Evolutionary conservation across 2,113 vertebrate genomes (phyloP).

Genomic region (Tupaia tana): DNA sequence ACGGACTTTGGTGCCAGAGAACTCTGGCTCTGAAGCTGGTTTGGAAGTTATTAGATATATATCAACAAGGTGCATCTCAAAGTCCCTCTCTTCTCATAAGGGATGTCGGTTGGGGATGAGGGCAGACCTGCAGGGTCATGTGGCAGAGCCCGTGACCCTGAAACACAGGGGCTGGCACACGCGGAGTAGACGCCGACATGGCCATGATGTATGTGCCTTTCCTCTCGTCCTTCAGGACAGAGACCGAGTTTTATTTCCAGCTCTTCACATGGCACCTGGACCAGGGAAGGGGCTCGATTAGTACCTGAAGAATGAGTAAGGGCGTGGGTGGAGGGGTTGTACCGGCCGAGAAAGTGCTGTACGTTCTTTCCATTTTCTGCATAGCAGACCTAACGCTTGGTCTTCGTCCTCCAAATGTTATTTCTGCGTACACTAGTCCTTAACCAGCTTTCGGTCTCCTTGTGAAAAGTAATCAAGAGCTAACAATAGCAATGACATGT

Average conservation of each 20-base stretch:
- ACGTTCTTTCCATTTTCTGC: background rate
- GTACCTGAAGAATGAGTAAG: background rate
- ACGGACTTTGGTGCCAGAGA: background rate
- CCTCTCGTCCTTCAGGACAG: background rate
- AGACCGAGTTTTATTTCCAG: background rate
- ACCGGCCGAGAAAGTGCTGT: background rate
- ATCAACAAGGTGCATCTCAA: background rate
- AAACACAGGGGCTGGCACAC: too few species aligned
- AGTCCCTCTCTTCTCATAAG: constrained; percentile 7
- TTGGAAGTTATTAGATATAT: background rate
- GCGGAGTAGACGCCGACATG: background rate
- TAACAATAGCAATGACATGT: too few species aligned
- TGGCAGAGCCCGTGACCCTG: too few species aligned
- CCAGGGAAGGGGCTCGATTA: background rate
- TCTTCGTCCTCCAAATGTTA: background rate
- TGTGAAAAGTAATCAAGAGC: background rate
- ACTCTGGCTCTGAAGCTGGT: background rate
- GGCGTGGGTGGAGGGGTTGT: background rate
- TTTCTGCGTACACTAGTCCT: background rate
- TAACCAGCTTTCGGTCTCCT: background rate
- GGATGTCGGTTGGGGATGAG: too few species aligned
- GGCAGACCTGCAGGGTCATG: background rate
- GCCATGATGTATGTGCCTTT: too few species aligned
- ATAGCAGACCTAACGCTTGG: background rate
- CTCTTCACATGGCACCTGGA: background rate